phyloP scores from a whole-genome alignment of 1,140 invertebrate species.

The Mercenaria mercenaria region DNA sequence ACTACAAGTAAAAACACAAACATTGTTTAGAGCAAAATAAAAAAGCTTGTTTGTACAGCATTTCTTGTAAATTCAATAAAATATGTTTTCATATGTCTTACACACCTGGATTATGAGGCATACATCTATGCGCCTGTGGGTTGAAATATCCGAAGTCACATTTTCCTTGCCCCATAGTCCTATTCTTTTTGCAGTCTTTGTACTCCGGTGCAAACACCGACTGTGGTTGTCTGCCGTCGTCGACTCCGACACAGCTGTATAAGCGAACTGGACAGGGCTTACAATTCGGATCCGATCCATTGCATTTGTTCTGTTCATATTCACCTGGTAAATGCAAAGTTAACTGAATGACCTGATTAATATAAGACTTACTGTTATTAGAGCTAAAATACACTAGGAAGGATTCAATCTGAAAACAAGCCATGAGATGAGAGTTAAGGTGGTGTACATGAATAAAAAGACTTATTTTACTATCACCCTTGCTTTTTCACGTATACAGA shows the following conservation, averaged over 20 bases:
- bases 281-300: slow-evolving; percentile 34
- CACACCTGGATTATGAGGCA: slow-evolving; percentile 46
- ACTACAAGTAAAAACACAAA: too few species aligned
- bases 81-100: too few species aligned
- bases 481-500: too few species aligned
- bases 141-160: slow-evolving; percentile 56
- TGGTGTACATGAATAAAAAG: too few species aligned
- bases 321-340: slow-evolving; percentile 29
- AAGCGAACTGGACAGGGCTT: slow-evolving; percentile 16
- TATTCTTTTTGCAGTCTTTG: slow-evolving; percentile 42
- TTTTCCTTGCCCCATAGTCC: slow-evolving; percentile 37
- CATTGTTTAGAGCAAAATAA: too few species aligned
- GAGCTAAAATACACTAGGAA: too few species aligned
- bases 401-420: too few species aligned
- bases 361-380: too few species aligned
- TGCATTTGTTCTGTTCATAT: slow-evolving; percentile 58
- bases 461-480: too few species aligned
- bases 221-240: slow-evolving; percentile 24
- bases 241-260: slow-evolving; percentile 29
- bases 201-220: slow-evolving; percentile 45
- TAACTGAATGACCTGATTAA: background rate
- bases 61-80: too few species aligned
- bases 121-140: slow-evolving; percentile 27
- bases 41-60: too few species aligned
- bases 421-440: too few species aligned